Conservation (phyloP, 2,797 vertebrate species). For the Taeniopygia guttata region DNA sequence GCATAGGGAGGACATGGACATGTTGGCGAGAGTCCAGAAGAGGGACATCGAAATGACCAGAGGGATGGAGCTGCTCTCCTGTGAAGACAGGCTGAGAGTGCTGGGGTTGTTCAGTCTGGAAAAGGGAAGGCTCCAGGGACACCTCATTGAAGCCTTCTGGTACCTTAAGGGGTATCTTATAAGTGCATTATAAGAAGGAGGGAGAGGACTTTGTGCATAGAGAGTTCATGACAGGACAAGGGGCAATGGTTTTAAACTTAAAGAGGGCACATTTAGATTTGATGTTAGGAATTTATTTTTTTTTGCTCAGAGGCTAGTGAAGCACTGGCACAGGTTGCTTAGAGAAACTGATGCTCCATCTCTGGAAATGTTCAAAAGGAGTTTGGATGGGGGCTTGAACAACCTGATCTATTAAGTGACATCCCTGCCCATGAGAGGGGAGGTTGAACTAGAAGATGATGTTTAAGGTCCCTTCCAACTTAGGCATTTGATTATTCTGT, state of each 20-base stretch:
- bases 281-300: neutral
- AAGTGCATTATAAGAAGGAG: neutral
- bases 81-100: neutral
- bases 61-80: accelerated
- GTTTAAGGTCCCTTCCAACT: neutral
- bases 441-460: neutral
- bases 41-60: neutral
- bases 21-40: accelerated
- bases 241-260: neutral
- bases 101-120: neutral
- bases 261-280: neutral
- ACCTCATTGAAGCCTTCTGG: neutral
- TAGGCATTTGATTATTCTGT: neutral
- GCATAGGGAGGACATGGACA: no score
- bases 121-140: neutral
- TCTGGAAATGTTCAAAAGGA: neutral
- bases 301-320: neutral
- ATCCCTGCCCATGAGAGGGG: neutral
- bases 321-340: neutral
- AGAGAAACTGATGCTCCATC: neutral
- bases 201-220: neutral
- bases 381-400: neutral
- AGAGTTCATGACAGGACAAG: no score
- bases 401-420: neutral
- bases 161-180: neutral